Evolutionary conservation across 2,888 invertebrate genomes (phyloP), one percentile per base, ranked within the genome.

Genomic region (Drosophila hawaiiensis): DNA sequence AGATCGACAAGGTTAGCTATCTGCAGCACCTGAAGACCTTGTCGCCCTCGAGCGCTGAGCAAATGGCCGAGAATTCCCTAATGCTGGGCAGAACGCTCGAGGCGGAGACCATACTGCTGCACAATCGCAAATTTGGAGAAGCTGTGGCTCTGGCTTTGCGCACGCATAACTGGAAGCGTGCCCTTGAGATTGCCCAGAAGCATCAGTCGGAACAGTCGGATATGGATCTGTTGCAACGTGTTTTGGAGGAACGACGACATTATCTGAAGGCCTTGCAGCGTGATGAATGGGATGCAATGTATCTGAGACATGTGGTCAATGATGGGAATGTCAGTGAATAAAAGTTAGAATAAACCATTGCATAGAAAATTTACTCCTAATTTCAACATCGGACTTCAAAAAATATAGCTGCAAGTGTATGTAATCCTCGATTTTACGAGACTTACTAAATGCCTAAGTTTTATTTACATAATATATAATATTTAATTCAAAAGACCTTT

Each of bases 1-100:
- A 97, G 93, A 96, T 95, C 68, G 97, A 98, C 88, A 97, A 98
- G 95, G 97, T 98, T 2, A 95, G 96, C 87, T 98, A 97, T 89
- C 95, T 98, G 82, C 97, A 97, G 88, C 95, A 97, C 89, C 95
- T 98, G 43, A 96, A 97, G 94, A 97, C 97, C 93, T 89, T 92
- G 50, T 66, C 92, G 25, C 84, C 90, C 3, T 90, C 92, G 0
- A 93, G 93, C 74, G 82, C 93, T 2, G 93, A 94, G 75, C 93
- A 93, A 77, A 92, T 93, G 93, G 93, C 94, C 1, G 94, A 94
- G 78, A 93, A 92, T 58, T 93, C 94, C 0, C 69, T 94, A 1
- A 92, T 94, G 92, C 69, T 93, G 68, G 94, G 94, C 4, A 83
- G 94, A 3, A 76, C 92, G 49, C 72, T 91, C 16, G 94, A 94